Conservation (phyloP, 2,797 vertebrate species). For the Acipenser ruthenus region DNA sequence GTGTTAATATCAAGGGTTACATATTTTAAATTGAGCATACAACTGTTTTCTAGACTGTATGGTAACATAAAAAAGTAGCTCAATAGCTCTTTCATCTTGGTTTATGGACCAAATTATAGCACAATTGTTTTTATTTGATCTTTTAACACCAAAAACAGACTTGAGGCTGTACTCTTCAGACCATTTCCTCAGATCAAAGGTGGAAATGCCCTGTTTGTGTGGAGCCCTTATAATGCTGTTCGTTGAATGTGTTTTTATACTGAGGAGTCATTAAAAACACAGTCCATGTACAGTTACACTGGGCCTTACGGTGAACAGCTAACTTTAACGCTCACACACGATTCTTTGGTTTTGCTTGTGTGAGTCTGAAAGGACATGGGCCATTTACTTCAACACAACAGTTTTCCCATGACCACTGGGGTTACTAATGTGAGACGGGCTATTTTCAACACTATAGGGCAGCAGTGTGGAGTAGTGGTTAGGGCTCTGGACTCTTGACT, state of each 20-base stretch:
- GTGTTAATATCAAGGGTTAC: not conserved
- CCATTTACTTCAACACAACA: too few species aligned
- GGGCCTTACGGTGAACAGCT: not conserved
- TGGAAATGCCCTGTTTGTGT: slow-evolving; percentile 30
- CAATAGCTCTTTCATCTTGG: slow-evolving; percentile 44
- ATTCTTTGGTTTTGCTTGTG: not conserved
- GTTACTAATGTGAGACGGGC: too few species aligned
- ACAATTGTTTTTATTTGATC: slow-evolving; percentile 71
- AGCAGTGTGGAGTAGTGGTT: too few species aligned
- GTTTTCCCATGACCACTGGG: too few species aligned
- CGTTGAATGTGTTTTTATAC: not conserved
- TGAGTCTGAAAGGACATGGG: not conserved
- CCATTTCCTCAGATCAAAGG: slow-evolving; percentile 58
- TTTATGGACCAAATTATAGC: slow-evolving; percentile 60
- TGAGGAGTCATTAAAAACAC: not conserved
- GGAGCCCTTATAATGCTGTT: slow-evolving; percentile 29
- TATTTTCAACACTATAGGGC: too few species aligned
- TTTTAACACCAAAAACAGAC: slow-evolving; percentile 58
- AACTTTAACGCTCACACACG: not conserved
- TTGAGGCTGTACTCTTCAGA: slow-evolving; percentile 47
- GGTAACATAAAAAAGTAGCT: slow-evolving; percentile 25
- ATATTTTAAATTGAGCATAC: not conserved
- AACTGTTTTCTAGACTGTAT: not conserved
- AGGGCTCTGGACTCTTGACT: too few species aligned
- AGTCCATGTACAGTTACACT: not conserved